Conservation (phyloP, 2,888 invertebrate species). For the Parnassius orleans region DNA sequence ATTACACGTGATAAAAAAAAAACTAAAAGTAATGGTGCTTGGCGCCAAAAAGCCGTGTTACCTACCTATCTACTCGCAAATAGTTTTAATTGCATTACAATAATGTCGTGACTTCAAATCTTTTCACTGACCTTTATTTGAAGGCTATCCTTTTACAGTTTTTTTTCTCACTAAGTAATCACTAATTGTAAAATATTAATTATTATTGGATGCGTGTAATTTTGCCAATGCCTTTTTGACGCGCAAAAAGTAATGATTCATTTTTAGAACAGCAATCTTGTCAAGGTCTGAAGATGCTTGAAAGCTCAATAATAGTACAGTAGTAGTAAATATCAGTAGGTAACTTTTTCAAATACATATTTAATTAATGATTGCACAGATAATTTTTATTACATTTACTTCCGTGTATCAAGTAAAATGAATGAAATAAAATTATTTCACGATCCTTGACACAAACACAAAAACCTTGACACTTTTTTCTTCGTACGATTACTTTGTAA, state of each 20-base stretch:
- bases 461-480: too few species aligned
- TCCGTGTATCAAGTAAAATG: too few species aligned
- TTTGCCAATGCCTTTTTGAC: conserved; percentile 4
- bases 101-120: conserved; percentile 16
- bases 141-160: conserved; percentile 5
- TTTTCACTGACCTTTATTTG: conserved; percentile 8
- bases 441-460: conserved; percentile 18
- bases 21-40: too few species aligned
- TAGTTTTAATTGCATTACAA: too few species aligned
- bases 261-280: not conserved
- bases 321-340: conserved; percentile 2
- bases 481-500: too few species aligned
- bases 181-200: not conserved
- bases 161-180: not conserved
- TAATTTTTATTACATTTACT: not conserved
- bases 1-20: too few species aligned
- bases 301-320: conserved; percentile 12
- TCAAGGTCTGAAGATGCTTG: conserved; percentile 5
- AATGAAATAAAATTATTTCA: not conserved
- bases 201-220: conserved; percentile 14
- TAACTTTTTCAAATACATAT: conserved; percentile 7
- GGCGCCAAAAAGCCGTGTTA: too few species aligned
- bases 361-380: conserved; percentile 20
- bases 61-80: too few species aligned
- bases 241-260: not conserved